Conservation (phyloP, 2,888 invertebrate genomes). For the Antitype chi region DNA sequence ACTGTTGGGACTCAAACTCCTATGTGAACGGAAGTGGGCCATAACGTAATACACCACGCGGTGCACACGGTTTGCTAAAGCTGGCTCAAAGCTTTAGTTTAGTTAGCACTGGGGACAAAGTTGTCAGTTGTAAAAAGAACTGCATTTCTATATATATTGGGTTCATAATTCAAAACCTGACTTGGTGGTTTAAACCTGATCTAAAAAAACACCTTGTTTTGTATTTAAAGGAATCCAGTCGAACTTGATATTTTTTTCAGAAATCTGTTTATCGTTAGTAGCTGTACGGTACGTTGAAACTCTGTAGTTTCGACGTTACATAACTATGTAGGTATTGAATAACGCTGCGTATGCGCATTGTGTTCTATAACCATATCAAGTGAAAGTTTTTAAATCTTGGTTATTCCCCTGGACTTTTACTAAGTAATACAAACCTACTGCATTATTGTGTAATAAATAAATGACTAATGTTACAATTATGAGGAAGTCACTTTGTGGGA, state of each 20-base stretch:
- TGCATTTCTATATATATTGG: too few relatives aligned
- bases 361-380: neutral
- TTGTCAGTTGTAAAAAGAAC: too few relatives aligned
- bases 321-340: neutral
- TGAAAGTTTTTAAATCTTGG: conserved; percentile 20
- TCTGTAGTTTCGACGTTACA: neutral
- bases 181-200: too few relatives aligned
- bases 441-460: neutral
- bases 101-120: too few relatives aligned
- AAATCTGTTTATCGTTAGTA: too few relatives aligned
- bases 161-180: too few relatives aligned
- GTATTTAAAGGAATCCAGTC: too few relatives aligned
- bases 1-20: neutral
- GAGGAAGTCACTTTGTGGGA: neutral
- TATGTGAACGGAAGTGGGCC: neutral
- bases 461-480: neutral
- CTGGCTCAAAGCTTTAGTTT: too few relatives aligned
- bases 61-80: neutral
- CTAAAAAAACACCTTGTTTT: too few relatives aligned
- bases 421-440: neutral
- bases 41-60: neutral
- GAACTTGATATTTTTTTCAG: too few relatives aligned
- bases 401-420: conserved; percentile 17
- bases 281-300: too few relatives aligned
- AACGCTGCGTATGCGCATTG: neutral